phyloP scores from a whole-genome alignment of 2,888 invertebrate genomes.

The Mythimna albipuncta region DNA sequence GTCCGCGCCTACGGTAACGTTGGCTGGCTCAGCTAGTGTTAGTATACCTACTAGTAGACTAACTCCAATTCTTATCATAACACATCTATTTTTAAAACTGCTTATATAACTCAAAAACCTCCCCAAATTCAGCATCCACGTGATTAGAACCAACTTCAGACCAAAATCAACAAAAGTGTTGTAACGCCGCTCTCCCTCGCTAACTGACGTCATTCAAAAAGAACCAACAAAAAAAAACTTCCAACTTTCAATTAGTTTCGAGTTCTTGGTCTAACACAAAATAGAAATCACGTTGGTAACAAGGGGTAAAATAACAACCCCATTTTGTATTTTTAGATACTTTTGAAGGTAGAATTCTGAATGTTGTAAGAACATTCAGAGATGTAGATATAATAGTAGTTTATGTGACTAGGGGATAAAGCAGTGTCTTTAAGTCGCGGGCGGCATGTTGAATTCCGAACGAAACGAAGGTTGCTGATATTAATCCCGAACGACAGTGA shows the following conservation, averaged over 20 bases:
- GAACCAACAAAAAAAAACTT: background rate
- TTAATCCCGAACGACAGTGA: too few species aligned
- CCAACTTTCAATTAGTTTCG: background rate
- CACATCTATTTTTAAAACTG: background rate
- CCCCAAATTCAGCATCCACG: background rate
- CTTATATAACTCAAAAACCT: background rate
- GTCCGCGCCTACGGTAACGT: too few species aligned
- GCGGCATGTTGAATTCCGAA: too few species aligned
- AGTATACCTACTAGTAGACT: too few species aligned
- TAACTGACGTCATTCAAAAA: background rate
- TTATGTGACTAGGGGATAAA: too few species aligned
- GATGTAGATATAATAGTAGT: too few species aligned
- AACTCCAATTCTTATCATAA: background rate
- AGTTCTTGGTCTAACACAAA: background rate
- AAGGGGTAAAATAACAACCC: background rate
- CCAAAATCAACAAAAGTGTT: conserved; percentile 1
- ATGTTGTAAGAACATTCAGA: too few species aligned
- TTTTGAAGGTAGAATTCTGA: background rate
- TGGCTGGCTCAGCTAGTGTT: too few species aligned
- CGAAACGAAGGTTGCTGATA: too few species aligned
- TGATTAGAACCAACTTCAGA: background rate
- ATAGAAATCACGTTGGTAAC: background rate
- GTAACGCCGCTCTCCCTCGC: background rate
- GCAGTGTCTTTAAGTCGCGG: too few species aligned
- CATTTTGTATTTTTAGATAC: background rate